These are phyloP conservation scores for Orthosia incerta DNA, from an alignment of 2,888 invertebrate species.

Conservation along the genomic window DNA sequence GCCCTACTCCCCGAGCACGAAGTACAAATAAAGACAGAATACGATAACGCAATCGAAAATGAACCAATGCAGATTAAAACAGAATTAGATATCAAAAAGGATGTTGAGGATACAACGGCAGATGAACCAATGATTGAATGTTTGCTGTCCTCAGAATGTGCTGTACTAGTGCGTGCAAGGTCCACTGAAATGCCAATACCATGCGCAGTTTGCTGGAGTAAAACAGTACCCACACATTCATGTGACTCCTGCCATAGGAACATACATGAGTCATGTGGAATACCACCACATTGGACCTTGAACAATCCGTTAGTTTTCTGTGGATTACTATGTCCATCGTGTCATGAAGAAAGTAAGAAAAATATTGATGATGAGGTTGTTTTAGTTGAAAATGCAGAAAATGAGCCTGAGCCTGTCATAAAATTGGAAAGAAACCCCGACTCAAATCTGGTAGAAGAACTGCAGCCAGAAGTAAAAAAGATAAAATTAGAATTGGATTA, in stretches of 20 bases:
- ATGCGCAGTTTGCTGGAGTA: slow-evolving; percentile 10
- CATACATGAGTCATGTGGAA: slow-evolving; percentile 28
- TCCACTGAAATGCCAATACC: not conserved
- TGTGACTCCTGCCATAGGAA: slow-evolving; percentile 10
- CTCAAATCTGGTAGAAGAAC: not conserved
- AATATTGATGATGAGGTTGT: not conserved
- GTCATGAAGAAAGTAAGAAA: not conserved
- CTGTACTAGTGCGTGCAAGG: not conserved
- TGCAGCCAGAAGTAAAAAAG: not conserved
- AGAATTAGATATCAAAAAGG: slow-evolving; percentile 10
- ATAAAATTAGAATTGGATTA: not conserved
- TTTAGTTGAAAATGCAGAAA: not conserved
- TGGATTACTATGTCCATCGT: slow-evolving; percentile 12
- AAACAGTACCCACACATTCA: not conserved
- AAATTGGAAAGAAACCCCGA: not conserved
- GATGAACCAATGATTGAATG: slow-evolving; percentile 15
- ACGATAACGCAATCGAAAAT: not conserved
- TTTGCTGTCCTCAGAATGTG: not conserved
- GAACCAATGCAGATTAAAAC: not conserved
- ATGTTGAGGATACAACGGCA: not conserved
- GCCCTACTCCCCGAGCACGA: not conserved
- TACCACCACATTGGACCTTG: not conserved
- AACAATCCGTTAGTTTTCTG: not conserved
- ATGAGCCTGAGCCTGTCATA: too few species aligned
- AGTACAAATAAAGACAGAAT: slow-evolving; percentile 21